phyloP scores from a whole-genome alignment of 2,113 vertebrate genomes.

The Haplochromis burtoni region DNA sequence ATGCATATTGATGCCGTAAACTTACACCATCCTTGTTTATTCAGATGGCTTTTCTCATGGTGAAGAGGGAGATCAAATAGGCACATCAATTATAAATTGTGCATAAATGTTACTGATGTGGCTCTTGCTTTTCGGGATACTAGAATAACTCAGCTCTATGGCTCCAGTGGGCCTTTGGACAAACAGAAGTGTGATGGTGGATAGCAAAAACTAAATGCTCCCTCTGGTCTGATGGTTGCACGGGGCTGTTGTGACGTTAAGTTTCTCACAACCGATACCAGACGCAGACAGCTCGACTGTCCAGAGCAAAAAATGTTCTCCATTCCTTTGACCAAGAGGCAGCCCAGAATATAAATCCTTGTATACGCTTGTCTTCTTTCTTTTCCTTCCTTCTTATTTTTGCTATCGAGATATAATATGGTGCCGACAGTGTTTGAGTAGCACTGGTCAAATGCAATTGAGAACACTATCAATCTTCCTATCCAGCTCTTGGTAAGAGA shows the following conservation, averaged over 20 bases:
- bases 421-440: neutral
- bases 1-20: slow-evolving; percentile 65
- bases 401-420: neutral
- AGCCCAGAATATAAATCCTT: neutral
- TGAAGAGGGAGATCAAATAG: slow-evolving; percentile 62
- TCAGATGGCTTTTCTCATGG: slow-evolving; percentile 70
- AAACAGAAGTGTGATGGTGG: slow-evolving; percentile 60
- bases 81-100: slow-evolving; percentile 65
- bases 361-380: neutral
- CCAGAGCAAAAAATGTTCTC: neutral
- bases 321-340: neutral
- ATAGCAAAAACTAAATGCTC: slow-evolving; percentile 43
- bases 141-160: slow-evolving; percentile 66
- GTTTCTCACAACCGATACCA: slow-evolving; percentile 13
- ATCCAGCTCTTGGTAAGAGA: neutral
- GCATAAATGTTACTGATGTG: slow-evolving; percentile 70
- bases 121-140: slow-evolving; percentile 36
- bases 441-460: neutral
- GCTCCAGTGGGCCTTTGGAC: slow-evolving; percentile 57
- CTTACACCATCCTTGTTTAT: slow-evolving; percentile 63
- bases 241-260: neutral
- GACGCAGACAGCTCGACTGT: neutral
- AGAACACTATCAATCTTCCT: neutral
- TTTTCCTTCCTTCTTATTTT: neutral
- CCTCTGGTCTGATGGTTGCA: slow-evolving; percentile 3